Conservation (phyloP, 2,888 invertebrate species). For the Oxyscelio sp. region DNA sequence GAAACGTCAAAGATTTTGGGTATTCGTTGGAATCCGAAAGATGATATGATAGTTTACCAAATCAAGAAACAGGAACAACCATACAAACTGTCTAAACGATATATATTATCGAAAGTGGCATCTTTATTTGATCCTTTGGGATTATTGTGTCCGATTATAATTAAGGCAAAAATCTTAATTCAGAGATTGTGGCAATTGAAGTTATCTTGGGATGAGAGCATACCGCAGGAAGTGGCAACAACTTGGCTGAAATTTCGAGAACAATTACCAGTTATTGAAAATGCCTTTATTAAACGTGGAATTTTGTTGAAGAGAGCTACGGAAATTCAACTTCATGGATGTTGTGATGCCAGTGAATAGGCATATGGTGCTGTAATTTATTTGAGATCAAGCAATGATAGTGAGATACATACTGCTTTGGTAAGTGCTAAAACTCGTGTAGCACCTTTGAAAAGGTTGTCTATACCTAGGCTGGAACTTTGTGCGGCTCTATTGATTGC, state of each 20-base stretch:
- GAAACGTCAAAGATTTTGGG: no score
- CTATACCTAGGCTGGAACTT: conserved; percentile 16
- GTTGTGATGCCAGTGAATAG: conserved; percentile 26
- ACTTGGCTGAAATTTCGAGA: not conserved
- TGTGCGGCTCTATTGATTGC: conserved; percentile 4
- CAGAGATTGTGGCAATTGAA: conserved; percentile 24
- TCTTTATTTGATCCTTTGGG: no score
- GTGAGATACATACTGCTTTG: not conserved
- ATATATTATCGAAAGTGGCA: no score
- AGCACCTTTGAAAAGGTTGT: conserved; percentile 13
- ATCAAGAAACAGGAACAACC: no score
- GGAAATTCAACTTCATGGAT: conserved; percentile 2
- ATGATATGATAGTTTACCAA: not conserved
- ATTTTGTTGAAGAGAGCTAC: not conserved
- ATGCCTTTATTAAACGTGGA: not conserved
- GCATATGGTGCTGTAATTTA: conserved; percentile 12
- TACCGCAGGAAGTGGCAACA: not conserved
- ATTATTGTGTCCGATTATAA: no score
- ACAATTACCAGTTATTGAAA: not conserved
- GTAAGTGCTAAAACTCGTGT: conserved; percentile 23
- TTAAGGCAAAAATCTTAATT: not conserved
- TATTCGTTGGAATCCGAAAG: not conserved
- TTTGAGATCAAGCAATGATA: not conserved
- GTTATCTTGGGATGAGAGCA: conserved; percentile 16
- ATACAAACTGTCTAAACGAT: no score